Evolutionary conservation across 2,113 vertebrate species (phyloP), one percentile per base, ranked within the genome.

Genomic region (Oncorhynchus tshawytscha): DNA sequence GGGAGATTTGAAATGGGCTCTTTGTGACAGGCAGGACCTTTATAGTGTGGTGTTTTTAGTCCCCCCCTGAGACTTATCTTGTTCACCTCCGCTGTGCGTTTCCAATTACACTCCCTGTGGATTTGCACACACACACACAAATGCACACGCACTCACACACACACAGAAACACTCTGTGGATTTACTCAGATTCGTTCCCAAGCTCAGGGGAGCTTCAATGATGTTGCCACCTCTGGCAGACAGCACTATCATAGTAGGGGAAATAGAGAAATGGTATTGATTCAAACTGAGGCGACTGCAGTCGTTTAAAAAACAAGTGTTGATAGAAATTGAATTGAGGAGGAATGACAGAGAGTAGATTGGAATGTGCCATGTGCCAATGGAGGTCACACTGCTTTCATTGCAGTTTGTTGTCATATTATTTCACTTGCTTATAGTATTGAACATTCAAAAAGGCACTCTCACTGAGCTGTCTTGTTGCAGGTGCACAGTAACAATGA

Each of bases 171-270:
- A 54, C 51, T 16, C 13, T 54, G 27, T 29, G 54, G 31, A 31
- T 57, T 60, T 22, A 20, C 71, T 20, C 27, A 18, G 15, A 59
- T 31, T 72, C 18, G 29, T 72, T 59, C 54, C 54, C 71, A 60
- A 54, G 71, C 62, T 72, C 54, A 72, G 25, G 18, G 54, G 7
- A 31, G 18, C 20, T 31, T 29, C 71, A 72, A 34, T 39, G 54
- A 72, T 72, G 71, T 72, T 72, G 71, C 60, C 54, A 72, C 71
- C 9, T 22, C 51, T 54, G 15, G 51, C 51, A 54, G 16, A 54
- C 51, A 54, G 16, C 51, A 54, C 51, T 54, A 24, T 25, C 49
- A 60, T 12, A 62, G 25, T 22, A 22, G 27, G 24, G 70, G 48
- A 57, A 59, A 72, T 62, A 25, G 51, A 9, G 24, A 29, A 59